Conservation (phyloP, 2,888 invertebrate species). For the Dynastes tityus region DNA sequence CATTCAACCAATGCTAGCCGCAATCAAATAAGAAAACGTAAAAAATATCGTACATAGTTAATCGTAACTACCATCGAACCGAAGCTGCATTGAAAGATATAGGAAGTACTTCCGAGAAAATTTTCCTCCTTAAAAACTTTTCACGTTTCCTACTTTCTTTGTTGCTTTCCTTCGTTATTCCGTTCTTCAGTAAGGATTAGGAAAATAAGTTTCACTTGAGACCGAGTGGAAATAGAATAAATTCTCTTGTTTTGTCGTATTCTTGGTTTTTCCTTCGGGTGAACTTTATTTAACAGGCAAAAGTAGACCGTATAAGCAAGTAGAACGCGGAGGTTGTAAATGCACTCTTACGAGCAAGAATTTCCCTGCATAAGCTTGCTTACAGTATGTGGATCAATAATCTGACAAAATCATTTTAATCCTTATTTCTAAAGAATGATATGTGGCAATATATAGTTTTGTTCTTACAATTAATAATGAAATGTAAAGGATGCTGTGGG, state of each 20-base stretch:
- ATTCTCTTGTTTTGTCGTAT: constrained; percentile 24
- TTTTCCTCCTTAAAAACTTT: constrained; percentile 34
- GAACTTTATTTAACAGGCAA: constrained; percentile 21
- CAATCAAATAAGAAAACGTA: neutral
- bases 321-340: constrained; percentile 25
- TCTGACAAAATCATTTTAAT: too few species aligned
- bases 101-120: constrained; percentile 26
- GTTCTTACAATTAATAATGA: too few species aligned
- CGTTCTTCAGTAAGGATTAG: constrained; percentile 21
- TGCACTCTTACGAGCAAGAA: neutral
- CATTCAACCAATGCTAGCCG: too few species aligned
- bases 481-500: too few species aligned
- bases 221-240: constrained; percentile 26
- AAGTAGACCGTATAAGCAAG: constrained; percentile 25
- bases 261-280: neutral
- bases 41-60: constrained; percentile 1
- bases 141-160: constrained; percentile 14
- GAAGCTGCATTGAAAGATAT: neutral
- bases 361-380: neutral
- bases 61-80: neutral
- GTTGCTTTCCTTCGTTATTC: neutral
- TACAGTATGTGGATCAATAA: too few species aligned
- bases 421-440: too few species aligned
- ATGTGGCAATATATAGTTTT: too few species aligned
- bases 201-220: constrained; percentile 36